Evolutionary conservation across 2,888 invertebrate species (phyloP).

Genomic region (Dioctria linearis): DNA sequence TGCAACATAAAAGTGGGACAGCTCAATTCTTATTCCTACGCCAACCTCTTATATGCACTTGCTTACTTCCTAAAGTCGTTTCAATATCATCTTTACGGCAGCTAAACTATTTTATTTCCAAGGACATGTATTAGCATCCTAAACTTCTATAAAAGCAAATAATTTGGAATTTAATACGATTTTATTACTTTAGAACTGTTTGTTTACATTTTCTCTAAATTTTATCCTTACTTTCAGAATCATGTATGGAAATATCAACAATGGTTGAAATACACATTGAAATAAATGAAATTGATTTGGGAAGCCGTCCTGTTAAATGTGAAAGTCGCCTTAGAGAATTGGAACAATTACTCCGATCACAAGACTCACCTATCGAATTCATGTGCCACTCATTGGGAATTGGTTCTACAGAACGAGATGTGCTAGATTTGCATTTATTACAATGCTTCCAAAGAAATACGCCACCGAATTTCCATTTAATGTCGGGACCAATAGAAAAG

Average conservation of each 20-base stretch:
- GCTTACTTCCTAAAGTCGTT: no score
- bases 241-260: slow-evolving; percentile 86
- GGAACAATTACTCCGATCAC: slow-evolving; percentile 83
- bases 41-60: no score
- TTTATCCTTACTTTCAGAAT: slow-evolving; percentile 72
- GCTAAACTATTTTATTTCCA: no score
- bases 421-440: slow-evolving; percentile 85
- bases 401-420: slow-evolving; percentile 81
- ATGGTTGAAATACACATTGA: slow-evolving; percentile 86
- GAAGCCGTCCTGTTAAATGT: slow-evolving; percentile 89
- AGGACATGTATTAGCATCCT: no score
- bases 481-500: slow-evolving; percentile 73
- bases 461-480: slow-evolving; percentile 87
- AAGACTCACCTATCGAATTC: slow-evolving; percentile 87
- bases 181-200: no score
- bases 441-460: slow-evolving; percentile 87
- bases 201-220: no score
- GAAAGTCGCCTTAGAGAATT: slow-evolving; percentile 87
- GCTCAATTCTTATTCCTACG: no score
- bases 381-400: slow-evolving; percentile 92
- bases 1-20: no score
- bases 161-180: no score
- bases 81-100: no score
- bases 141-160: no score
- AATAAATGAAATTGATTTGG: slow-evolving; percentile 85